A percentile compares a stretch with the other conserved stretches of the same genome.
These are phyloP conservation scores for Apis laboriosa DNA, from an alignment of 1,140 invertebrate species.

Conservation along the genomic window DNA sequence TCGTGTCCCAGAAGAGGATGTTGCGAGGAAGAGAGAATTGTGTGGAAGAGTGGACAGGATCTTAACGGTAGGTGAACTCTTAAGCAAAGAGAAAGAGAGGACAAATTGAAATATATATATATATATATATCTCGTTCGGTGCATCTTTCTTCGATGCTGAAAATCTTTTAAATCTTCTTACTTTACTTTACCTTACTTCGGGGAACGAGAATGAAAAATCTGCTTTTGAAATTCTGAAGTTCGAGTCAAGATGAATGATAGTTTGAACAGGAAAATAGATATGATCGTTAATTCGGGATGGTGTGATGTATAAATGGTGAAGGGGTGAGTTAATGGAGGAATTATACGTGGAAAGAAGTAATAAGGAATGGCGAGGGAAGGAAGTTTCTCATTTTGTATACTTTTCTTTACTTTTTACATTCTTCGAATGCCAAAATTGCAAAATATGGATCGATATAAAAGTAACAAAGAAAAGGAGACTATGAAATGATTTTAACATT, in stretches of 20 bases:
- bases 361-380: background rate
- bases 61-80: background rate
- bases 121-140: constrained; percentile 6
- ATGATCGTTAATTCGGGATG: background rate
- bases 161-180: background rate
- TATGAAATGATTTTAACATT: no score
- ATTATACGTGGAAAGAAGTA: background rate
- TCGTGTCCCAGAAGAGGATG: background rate
- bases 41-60: background rate
- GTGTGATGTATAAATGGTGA: background rate
- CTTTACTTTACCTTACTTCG: background rate
- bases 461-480: no score
- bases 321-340: background rate
- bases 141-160: background rate
- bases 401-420: no score
- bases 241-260: background rate
- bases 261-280: background rate
- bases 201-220: background rate
- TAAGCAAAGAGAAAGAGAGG: constrained; percentile 1
- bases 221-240: background rate
- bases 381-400: no score
- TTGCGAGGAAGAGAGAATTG: no score
- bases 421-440: no score
- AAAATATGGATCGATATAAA: no score
- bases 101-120: constrained; percentile 34